Evolutionary conservation across 2,888 invertebrate genomes (phyloP), one percentile per base, ranked within the genome.

Genomic region (Idaea dimidiata): DNA sequence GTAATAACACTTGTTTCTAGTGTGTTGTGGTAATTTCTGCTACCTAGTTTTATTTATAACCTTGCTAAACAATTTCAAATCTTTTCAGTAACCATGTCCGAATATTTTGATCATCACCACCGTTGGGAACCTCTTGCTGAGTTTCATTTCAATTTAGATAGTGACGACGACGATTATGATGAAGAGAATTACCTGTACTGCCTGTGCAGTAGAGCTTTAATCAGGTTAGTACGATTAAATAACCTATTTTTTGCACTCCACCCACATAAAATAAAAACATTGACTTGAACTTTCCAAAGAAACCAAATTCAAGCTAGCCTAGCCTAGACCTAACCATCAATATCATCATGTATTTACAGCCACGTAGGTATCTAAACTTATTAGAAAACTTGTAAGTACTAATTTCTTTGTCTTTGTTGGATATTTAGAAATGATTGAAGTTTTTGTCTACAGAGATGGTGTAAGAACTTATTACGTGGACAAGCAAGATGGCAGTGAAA

Each of bases 111-210:
- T 69, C 84, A 86, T 69, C 85, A 85, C 68, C 87, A 91, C 72
- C 93, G 94, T 70, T 95, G 95, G 94, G 95, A 95, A 80, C 94
- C 95, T 65, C 91, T 96, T 69, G 95, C 95, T 54, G 95, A 95
- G 86, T 94, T 96, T 75, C 91, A 91, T 77, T 93, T 91, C 67
- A 78, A 79, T 62, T 73, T 90, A 64, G 87, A 89, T 60, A 88
- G 92, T 69, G 81, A 83, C 64, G 80, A 84, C 64, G 81, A 84
- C 54, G 82, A 84, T 24, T 77, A 81, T 62, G 82, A 88, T 66
- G 84, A 89, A 64, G 88, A 93, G 59, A 93, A 94, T 76, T 94
- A 93, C 76, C 90, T 95, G 73, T 94, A 94, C 78, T 95, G 95
- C 84, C 91, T 95, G 67, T 96, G 95, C 84, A 95, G 95, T 83